phyloP scores from a whole-genome alignment of 2,113 vertebrate species.

The Gorsachius goisagi region DNA sequence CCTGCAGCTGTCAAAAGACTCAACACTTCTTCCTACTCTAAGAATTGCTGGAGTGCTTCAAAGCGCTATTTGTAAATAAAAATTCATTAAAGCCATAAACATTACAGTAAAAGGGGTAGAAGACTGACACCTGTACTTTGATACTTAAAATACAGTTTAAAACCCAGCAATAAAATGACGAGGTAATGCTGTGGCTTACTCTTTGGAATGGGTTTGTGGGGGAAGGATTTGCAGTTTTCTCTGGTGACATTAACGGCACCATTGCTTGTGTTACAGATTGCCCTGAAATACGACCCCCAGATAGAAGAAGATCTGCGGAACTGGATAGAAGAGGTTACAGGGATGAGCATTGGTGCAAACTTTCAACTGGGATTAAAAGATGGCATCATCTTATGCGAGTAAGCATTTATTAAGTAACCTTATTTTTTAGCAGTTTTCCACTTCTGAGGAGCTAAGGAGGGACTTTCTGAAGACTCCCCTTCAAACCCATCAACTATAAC shows the following conservation, averaged over 20 bases:
- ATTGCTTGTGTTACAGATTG: constrained; percentile 82
- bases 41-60: neutral
- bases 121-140: neutral
- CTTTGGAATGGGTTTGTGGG: neutral
- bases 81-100: neutral
- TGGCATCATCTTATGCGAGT: constrained; percentile 96
- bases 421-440: neutral
- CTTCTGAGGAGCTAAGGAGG: neutral
- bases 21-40: too few species aligned
- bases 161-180: neutral
- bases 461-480: neutral
- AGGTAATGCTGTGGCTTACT: neutral
- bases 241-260: neutral
- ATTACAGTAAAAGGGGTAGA: neutral
- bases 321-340: constrained; percentile 96
- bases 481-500: neutral
- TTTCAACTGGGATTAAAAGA: constrained; percentile 96
- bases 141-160: neutral
- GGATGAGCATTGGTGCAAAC: constrained; percentile 90
- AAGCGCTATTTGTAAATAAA: neutral
- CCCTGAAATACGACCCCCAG: constrained; percentile 92
- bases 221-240: neutral
- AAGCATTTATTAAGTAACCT: constrained; percentile 60
- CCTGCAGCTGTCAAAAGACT: neutral
- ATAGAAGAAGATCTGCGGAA: constrained; percentile 93